phyloP scores from a whole-genome alignment of 2,888 invertebrate genomes.

The Rhabditoides inermis region DNA sequence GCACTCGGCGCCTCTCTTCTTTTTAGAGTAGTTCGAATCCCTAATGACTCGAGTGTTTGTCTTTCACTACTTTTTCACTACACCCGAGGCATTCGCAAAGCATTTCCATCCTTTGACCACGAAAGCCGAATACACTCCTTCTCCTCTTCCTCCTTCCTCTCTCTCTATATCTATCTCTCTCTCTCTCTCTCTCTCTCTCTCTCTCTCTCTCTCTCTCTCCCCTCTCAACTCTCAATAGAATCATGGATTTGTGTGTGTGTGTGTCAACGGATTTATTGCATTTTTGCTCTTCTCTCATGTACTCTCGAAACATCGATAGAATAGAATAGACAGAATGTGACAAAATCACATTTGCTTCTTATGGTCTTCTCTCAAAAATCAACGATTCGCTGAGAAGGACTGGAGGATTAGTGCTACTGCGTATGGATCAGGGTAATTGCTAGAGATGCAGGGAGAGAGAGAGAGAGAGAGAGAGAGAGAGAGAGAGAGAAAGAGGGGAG shows the following conservation, averaged over 20 bases:
- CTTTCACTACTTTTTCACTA: slow-evolving; percentile 5
- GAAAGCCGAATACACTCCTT: background rate
- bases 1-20: too few species aligned
- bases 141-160: slow-evolving; percentile 5
- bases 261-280: too few species aligned
- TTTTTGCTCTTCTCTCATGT: background rate
- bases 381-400: background rate
- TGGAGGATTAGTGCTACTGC: background rate
- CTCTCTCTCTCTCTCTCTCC: background rate
- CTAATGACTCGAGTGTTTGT: background rate
- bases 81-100: background rate
- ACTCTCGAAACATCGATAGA: background rate
- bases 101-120: background rate
- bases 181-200: slow-evolving; percentile 7
- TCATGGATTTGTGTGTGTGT: too few species aligned
- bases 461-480: slow-evolving; percentile 10
- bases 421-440: background rate
- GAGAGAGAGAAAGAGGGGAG: slow-evolving; percentile 5
- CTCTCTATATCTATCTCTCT: slow-evolving; percentile 7
- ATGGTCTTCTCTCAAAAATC: slow-evolving; percentile 1
- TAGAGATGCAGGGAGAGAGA: slow-evolving; percentile 5
- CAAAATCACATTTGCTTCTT: background rate
- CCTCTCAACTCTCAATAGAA: background rate
- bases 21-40: too few species aligned
- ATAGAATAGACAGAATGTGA: background rate